Percentiles rank a stretch among this genome's conserved stretches.
phyloP scores from a whole-genome alignment of 2,797 vertebrate genomes.

The Vipera ursinii region DNA sequence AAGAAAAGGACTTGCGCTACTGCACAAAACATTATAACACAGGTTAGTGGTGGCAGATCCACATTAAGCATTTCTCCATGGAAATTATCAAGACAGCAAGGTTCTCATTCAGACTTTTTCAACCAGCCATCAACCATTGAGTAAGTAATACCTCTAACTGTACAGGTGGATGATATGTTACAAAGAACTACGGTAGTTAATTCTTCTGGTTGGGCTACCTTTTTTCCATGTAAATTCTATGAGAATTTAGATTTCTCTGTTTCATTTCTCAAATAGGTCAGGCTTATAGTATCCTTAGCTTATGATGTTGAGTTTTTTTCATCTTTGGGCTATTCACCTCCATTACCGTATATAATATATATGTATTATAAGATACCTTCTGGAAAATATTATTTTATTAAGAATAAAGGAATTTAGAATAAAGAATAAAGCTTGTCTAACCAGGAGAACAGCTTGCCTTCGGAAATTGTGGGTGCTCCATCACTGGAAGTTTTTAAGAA shows the following conservation, averaged over 20 bases:
- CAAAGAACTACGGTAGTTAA: not conserved
- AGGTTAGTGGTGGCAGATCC: conserved; percentile 75
- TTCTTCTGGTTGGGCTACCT: not conserved
- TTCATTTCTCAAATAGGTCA: not conserved
- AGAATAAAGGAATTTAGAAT: not conserved
- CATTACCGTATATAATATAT: not conserved
- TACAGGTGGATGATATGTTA: not conserved
- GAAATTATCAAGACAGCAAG: not conserved
- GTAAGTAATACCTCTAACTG: not conserved
- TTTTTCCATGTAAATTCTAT: not conserved
- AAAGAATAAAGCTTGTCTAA: not conserved
- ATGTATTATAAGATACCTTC: no score
- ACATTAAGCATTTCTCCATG: not conserved
- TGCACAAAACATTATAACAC: conserved; percentile 99
- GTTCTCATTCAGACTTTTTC: not conserved
- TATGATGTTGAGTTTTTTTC: not conserved
- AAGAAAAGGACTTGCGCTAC: conserved; percentile 97
- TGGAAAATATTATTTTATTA: not conserved
- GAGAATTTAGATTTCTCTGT: not conserved
- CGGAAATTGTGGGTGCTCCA: no score
- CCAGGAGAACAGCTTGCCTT: no score
- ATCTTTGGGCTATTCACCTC: not conserved
- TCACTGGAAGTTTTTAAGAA: no score
- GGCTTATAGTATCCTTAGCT: not conserved
- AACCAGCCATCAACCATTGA: not conserved